phyloP scores from a whole-genome alignment of 2,797 vertebrate genomes.

The Peromyscus eremicus region DNA sequence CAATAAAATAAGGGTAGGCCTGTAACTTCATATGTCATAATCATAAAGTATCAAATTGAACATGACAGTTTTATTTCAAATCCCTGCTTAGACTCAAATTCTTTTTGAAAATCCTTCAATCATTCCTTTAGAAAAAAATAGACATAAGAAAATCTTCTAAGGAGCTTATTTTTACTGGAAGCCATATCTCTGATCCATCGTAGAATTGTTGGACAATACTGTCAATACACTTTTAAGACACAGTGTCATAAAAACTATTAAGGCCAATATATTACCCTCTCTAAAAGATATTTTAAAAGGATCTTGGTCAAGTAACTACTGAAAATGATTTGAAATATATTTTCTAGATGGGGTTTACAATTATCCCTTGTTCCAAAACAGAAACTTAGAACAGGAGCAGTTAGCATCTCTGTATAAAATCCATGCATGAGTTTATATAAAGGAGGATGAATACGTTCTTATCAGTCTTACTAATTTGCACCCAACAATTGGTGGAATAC shows the following conservation, averaged over 20 bases:
- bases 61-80: conserved; percentile 75
- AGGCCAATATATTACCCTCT: not conserved
- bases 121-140: conserved; percentile 55
- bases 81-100: conserved; percentile 67
- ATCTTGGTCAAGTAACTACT: not conserved
- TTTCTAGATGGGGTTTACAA: not conserved
- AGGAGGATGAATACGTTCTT: not conserved
- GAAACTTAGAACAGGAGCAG: not conserved
- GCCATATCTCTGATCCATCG: conserved; percentile 6
- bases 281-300: conserved; percentile 46
- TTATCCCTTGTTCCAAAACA: conserved; percentile 17
- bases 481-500: not conserved
- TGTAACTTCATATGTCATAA: conserved; percentile 61
- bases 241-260: conserved; percentile 5
- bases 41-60: conserved; percentile 71
- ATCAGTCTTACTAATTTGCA: not conserved
- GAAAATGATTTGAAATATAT: conserved; percentile 50
- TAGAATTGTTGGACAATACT: not conserved
- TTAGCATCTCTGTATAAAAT: conserved; percentile 35
- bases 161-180: conserved; percentile 60
- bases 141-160: conserved; percentile 49
- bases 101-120: conserved; percentile 73
- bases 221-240: conserved; percentile 39
- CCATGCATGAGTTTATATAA: not conserved
- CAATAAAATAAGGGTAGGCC: conserved; percentile 73